Conservation (phyloP, 2,888 invertebrate species). For the Pimpla rufipes region DNA sequence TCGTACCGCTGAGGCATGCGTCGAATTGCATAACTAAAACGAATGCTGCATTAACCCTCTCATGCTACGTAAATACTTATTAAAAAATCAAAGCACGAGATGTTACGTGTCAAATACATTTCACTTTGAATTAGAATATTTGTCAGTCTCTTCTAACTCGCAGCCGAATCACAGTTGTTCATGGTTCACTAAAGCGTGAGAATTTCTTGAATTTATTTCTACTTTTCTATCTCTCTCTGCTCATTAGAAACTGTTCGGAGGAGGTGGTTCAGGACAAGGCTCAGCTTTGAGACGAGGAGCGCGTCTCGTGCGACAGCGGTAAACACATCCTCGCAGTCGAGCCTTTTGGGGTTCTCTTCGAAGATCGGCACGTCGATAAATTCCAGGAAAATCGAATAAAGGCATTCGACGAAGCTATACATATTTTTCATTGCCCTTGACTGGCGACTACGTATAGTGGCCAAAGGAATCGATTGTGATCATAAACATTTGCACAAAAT, state of each 20-base stretch:
- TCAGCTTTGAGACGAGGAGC: constrained; percentile 73
- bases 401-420: constrained; percentile 22
- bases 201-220: constrained; percentile 25
- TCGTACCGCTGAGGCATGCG: constrained; percentile 5
- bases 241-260: constrained; percentile 81
- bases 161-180: constrained; percentile 21
- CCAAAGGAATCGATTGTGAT: constrained; percentile 26
- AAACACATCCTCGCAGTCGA: constrained; percentile 44
- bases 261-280: constrained; percentile 81
- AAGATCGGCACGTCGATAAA: constrained; percentile 34
- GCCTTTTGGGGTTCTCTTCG: constrained; percentile 26
- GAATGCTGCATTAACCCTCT: constrained; percentile 1
- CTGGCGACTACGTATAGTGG: constrained; percentile 24
- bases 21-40: constrained; percentile 13
- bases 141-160: background rate
- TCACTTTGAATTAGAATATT: constrained; percentile 2
- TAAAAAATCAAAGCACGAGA: constrained; percentile 9
- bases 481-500: constrained; percentile 9
- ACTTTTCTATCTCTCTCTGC: constrained; percentile 36
- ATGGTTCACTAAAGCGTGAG: background rate
- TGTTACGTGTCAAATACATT: background rate
- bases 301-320: constrained; percentile 41
- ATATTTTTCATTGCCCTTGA: constrained; percentile 24
- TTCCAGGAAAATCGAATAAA: constrained; percentile 41
- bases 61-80: background rate